phyloP scores from a whole-genome alignment of 2,888 invertebrate species.

The Linnaemya vulpina region DNA sequence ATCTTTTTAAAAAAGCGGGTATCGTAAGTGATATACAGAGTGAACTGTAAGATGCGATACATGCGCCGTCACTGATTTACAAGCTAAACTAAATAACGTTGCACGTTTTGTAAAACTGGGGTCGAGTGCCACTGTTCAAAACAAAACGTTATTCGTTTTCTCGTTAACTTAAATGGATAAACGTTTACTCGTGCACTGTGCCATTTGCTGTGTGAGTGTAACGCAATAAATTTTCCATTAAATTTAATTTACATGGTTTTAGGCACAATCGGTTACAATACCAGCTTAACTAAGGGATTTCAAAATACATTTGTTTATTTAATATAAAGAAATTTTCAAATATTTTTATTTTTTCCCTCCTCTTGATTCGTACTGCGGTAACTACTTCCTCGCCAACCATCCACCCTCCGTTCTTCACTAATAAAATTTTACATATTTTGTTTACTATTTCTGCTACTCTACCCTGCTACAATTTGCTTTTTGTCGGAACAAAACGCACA shows the following conservation, averaged over 20 bases:
- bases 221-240: slow-evolving; percentile 73
- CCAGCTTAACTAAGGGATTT: slow-evolving; percentile 64
- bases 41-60: background rate
- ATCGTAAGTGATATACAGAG: slow-evolving; percentile 17
- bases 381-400: slow-evolving; percentile 14
- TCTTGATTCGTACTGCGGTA: slow-evolving; percentile 24
- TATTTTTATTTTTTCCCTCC: slow-evolving; percentile 24
- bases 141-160: background rate
- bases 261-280: slow-evolving; percentile 69
- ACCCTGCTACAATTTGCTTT: slow-evolving; percentile 12
- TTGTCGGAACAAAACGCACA: background rate
- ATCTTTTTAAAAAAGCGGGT: slow-evolving; percentile 11
- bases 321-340: slow-evolving; percentile 43
- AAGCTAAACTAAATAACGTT: background rate
- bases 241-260: slow-evolving; percentile 74
- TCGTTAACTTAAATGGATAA: background rate
- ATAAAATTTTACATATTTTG: background rate
- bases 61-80: background rate
- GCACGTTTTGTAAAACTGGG: too few relatives aligned
- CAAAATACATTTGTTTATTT: slow-evolving; percentile 51
- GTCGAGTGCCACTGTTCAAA: background rate
- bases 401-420: background rate
- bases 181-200: slow-evolving; percentile 28
- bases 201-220: slow-evolving; percentile 27
- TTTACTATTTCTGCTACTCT: slow-evolving; percentile 1